Evolutionary conservation across 2,888 invertebrate species (phyloP).

Genomic region (Clepsis dumicolana): DNA sequence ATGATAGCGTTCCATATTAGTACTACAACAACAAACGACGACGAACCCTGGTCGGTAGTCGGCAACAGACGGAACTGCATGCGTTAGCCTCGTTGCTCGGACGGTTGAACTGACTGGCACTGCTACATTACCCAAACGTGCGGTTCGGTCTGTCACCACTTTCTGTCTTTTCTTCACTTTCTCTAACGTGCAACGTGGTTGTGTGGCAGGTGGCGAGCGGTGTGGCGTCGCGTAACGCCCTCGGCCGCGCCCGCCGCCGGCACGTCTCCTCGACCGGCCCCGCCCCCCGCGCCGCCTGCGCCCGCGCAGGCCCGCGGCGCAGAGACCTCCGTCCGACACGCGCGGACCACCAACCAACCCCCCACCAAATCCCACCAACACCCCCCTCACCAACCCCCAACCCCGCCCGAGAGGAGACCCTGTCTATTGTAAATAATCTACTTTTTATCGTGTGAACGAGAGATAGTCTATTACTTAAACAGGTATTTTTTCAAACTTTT

Average conservation of each 20-base stretch:
- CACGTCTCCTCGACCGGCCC: constrained; percentile 49
- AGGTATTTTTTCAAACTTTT: constrained; percentile 86
- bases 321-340: constrained; percentile 61
- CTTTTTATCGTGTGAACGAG: constrained; percentile 85
- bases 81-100: too few species aligned
- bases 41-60: too few species aligned
- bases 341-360: constrained; percentile 58
- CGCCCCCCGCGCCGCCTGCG: constrained; percentile 52
- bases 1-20: too few species aligned
- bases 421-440: constrained; percentile 84
- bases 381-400: constrained; percentile 49
- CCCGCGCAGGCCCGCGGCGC: constrained; percentile 50
- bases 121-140: too few species aligned
- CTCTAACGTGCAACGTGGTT: constrained; percentile 29
- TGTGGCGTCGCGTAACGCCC: constrained; percentile 76
- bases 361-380: constrained; percentile 55
- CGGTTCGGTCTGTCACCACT: too few species aligned
- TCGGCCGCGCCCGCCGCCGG: constrained; percentile 52
- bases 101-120: too few species aligned
- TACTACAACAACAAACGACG: too few species aligned
- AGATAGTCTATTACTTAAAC: constrained; percentile 84
- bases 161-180: not conserved
- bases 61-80: too few species aligned
- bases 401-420: constrained; percentile 60
- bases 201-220: constrained; percentile 81